Percentiles rank a stretch among this genome's conserved stretches.
These are phyloP conservation scores for pig (Sus scrofa) DNA, from an alignment of 2,113 vertebrate species.

Conservation along the genomic window DNA sequence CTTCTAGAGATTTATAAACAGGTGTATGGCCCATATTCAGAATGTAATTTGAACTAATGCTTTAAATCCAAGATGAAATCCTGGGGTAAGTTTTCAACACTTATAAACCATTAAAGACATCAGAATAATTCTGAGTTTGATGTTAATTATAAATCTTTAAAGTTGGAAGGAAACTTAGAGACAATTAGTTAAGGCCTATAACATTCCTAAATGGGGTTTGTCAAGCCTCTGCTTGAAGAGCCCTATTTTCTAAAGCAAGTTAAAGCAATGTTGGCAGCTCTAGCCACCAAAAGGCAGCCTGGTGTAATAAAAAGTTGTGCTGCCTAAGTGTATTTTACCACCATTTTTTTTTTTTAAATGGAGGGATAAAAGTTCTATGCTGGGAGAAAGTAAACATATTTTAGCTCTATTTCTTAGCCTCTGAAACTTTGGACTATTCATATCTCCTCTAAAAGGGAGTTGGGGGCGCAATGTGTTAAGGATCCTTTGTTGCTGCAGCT, in stretches of 20 bases:
- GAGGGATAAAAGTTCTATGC: not conserved
- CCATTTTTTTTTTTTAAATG: not conserved
- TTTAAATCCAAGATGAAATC: conserved; percentile 7
- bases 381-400: not conserved
- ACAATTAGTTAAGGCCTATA: not conserved
- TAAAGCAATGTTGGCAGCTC: not conserved
- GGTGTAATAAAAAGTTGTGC: not conserved
- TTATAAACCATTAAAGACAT: not conserved
- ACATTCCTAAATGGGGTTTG: not conserved
- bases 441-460: not conserved
- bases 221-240: not conserved
- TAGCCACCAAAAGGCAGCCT: not conserved
- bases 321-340: not conserved
- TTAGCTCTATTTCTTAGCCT: not conserved
- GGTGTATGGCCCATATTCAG: not conserved
- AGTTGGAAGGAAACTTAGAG: not conserved
- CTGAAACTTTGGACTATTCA: not conserved
- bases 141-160: not conserved
- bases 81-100: not conserved
- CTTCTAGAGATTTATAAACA: not conserved
- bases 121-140: not conserved
- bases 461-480: too few species aligned
- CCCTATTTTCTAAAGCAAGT: not conserved
- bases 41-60: not conserved
- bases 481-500: too few species aligned